Conservation (phyloP, 2,888 invertebrate species). For the Palloptera scutellata region DNA sequence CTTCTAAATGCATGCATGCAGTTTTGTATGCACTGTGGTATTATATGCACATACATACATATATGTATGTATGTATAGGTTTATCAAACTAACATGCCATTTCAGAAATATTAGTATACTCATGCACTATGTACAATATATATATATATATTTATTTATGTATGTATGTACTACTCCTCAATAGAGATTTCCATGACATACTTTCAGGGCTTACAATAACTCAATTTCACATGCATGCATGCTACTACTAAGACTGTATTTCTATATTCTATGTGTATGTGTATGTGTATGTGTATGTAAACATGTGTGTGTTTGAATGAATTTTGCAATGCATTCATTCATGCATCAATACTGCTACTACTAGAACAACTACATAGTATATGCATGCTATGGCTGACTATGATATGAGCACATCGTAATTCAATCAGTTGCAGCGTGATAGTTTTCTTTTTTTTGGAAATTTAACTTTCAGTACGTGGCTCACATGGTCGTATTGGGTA, state of each 20-base stretch:
- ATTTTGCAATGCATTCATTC: no score
- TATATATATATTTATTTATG: no score
- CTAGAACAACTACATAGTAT: no score
- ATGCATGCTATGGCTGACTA: no score
- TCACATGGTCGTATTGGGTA: neutral
- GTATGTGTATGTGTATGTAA: no score
- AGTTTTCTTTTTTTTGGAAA: constrained; percentile 11
- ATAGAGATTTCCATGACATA: neutral
- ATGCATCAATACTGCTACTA: no score
- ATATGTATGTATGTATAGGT: neutral
- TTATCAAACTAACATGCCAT: no score
- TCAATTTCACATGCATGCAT: neutral
- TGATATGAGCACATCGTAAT: constrained; percentile 46
- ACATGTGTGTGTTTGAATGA: no score
- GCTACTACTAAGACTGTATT: neutral
- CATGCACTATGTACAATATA: no score
- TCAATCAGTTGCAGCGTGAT: constrained; percentile 50
- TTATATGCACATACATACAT: neutral
- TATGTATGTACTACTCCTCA: no score
- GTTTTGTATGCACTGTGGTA: constrained; percentile 4
- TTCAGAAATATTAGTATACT: no score
- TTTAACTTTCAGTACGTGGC: neutral
- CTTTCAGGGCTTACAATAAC: neutral
- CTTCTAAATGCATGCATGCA: no score
- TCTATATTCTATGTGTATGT: constrained; percentile 26